phyloP scores from a whole-genome alignment of 2,888 invertebrate genomes.

The Odontocerum albicorne region DNA sequence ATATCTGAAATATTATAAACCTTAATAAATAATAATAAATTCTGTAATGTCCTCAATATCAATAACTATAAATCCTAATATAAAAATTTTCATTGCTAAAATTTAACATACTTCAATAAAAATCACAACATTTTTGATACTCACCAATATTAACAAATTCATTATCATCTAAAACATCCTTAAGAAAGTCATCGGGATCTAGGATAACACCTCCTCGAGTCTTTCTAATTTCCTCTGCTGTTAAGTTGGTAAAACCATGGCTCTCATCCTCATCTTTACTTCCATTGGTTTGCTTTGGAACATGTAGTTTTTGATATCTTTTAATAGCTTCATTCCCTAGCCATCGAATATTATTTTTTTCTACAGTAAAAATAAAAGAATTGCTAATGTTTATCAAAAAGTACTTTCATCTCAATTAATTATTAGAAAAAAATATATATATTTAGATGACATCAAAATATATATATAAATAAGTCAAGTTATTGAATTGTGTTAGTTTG shows the following conservation, averaged over 20 bases:
- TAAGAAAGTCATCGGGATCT: constrained; percentile 57
- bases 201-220: constrained; percentile 60
- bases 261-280: constrained; percentile 28
- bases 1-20: no score
- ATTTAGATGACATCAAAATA: no score
- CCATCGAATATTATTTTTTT: constrained; percentile 50
- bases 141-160: constrained; percentile 62
- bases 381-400: no score
- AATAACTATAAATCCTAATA: no score
- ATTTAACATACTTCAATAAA: constrained; percentile 18
- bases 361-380: constrained; percentile 36
- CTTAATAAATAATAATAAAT: no score
- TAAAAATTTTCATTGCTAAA: no score
- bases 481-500: no score
- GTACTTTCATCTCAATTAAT: no score
- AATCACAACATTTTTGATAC: constrained; percentile 36
- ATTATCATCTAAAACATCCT: constrained; percentile 59
- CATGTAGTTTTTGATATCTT: constrained; percentile 48
- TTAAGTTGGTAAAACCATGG: constrained; percentile 37
- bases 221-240: constrained; percentile 55
- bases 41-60: no score
- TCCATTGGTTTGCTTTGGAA: constrained; percentile 11
- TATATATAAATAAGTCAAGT: no score
- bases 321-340: constrained; percentile 55
- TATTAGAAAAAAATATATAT: no score